Conservation (phyloP, 2,888 invertebrate genomes). For the Meliscaeva auricollis region DNA sequence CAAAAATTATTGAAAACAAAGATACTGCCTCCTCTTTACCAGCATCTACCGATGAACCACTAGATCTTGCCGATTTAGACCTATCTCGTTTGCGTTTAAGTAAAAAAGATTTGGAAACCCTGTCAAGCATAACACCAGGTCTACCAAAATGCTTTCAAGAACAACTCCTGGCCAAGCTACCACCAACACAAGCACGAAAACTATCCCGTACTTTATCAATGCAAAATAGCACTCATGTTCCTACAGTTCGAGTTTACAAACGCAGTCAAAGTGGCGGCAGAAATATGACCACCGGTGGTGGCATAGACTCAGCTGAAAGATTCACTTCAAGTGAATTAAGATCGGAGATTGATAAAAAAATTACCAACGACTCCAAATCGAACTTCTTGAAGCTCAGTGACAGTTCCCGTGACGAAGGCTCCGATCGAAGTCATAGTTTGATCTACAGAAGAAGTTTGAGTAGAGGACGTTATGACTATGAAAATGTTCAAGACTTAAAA, state of each 20-base stretch:
- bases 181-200: conserved; percentile 88
- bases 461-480: conserved; percentile 77
- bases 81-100: conserved; percentile 88
- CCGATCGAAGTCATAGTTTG: conserved; percentile 77
- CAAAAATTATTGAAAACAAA: conserved; percentile 58
- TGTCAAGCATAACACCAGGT: conserved; percentile 89
- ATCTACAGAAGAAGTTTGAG: conserved; percentile 77
- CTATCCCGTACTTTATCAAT: conserved; percentile 87
- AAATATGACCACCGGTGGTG: conserved; percentile 76
- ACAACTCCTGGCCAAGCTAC: conserved; percentile 89
- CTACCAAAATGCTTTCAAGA: conserved; percentile 89
- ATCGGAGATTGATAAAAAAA: conserved; percentile 39
- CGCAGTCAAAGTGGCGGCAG: conserved; percentile 85
- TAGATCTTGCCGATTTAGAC: conserved; percentile 88
- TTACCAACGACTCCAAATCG: conserved; percentile 30
- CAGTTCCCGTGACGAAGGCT: conserved; percentile 66
- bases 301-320: conserved; percentile 46
- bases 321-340: conserved; percentile 30
- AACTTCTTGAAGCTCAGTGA: conserved; percentile 42
- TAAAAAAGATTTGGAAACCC: conserved; percentile 89
- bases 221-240: conserved; percentile 79
- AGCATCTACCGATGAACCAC: conserved; percentile 78
- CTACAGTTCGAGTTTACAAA: conserved; percentile 80
- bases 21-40: conserved; percentile 25
- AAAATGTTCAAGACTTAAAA: conserved; percentile 75